Conservation (phyloP, 2,888 invertebrate species). For the Clostera curtula region DNA sequence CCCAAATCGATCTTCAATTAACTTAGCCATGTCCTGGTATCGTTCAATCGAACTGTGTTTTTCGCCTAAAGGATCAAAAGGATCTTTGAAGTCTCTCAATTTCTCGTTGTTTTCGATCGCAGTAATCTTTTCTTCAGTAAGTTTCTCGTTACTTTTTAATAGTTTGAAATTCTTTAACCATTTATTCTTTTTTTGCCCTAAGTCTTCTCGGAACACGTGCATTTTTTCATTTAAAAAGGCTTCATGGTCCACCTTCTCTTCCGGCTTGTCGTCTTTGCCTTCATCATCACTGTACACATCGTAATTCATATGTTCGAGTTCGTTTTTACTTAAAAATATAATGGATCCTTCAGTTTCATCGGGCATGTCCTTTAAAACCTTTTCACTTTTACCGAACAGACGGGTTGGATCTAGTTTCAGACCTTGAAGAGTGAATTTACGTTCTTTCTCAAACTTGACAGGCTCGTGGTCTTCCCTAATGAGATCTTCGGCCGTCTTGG, state of each 20-base stretch:
- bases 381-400: constrained; percentile 68
- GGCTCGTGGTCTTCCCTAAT: constrained; percentile 71
- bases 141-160: constrained; percentile 60
- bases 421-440: constrained; percentile 68
- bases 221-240: constrained; percentile 64
- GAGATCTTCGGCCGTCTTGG: constrained; percentile 69
- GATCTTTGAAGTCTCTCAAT: constrained; percentile 65
- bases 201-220: constrained; percentile 69
- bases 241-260: constrained; percentile 53
- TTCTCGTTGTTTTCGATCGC: constrained; percentile 55
- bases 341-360: constrained; percentile 79
- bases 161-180: constrained; percentile 79
- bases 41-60: constrained; percentile 82
- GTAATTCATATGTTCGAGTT: constrained; percentile 77
- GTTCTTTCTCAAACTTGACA: constrained; percentile 68
- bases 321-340: constrained; percentile 79
- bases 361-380: constrained; percentile 67
- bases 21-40: constrained; percentile 82
- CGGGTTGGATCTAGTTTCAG: constrained; percentile 66
- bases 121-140: constrained; percentile 61
- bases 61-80: constrained; percentile 76
- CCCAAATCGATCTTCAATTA: constrained; percentile 80
- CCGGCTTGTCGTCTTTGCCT: constrained; percentile 61
- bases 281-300: constrained; percentile 71
- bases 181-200: constrained; percentile 73